Evolutionary conservation across 2,888 invertebrate genomes (phyloP).

Genomic region (Orthonevra nobilis): DNA sequence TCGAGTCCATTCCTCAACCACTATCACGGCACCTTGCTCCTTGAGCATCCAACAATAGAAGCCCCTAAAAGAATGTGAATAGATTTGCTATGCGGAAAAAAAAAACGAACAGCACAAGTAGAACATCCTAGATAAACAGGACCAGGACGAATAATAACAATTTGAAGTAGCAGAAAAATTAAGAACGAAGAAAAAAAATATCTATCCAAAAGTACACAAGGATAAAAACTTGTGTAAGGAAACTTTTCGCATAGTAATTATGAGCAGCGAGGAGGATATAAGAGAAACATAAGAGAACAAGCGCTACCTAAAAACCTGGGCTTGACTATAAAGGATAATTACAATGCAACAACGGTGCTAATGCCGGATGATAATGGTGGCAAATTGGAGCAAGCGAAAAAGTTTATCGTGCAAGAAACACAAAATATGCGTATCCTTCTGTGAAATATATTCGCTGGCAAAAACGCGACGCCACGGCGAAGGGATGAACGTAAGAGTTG

Average conservation of each 20-base stretch:
- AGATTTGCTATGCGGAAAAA: neutral
- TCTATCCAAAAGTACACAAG: neutral
- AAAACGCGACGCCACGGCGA: neutral
- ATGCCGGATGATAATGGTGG: constrained; percentile 43
- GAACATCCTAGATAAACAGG: constrained; percentile 46
- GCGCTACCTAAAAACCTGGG: neutral
- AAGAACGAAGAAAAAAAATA: neutral
- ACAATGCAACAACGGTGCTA: constrained; percentile 42
- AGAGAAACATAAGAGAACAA: neutral
- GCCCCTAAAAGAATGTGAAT: no score
- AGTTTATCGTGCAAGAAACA: constrained; percentile 6
- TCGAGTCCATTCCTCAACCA: constrained; percentile 2
- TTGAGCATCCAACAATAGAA: neutral
- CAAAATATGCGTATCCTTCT: neutral
- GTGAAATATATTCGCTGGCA: neutral
- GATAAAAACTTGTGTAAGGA: constrained; percentile 25
- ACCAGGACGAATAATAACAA: constrained; percentile 46
- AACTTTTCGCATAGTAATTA: constrained; percentile 48
- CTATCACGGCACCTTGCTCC: neutral
- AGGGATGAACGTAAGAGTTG: no score
- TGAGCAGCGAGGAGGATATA: constrained; percentile 1
- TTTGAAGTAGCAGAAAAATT: constrained; percentile 43
- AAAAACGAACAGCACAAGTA: neutral
- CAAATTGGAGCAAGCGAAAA: constrained; percentile 19
- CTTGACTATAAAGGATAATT: constrained; percentile 26